Conservation (phyloP, 2,113 vertebrate genomes). For the Isichthys henryi region DNA sequence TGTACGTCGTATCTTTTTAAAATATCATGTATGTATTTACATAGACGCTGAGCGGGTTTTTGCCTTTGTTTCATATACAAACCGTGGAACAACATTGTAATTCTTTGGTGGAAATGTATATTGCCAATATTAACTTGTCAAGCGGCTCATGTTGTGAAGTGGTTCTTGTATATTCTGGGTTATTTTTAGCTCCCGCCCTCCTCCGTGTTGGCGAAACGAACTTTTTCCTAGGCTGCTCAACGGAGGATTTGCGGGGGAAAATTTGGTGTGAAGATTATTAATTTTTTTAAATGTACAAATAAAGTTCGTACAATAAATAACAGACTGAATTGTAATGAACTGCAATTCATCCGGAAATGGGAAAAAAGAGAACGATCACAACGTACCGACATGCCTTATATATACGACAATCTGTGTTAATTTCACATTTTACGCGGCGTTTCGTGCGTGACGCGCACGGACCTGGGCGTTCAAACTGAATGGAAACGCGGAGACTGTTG, state of each 20-base stretch:
- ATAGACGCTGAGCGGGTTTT: conserved; percentile 52
- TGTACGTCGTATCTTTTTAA: conserved; percentile 13
- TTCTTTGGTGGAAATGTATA: conserved; percentile 84
- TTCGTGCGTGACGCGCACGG: not conserved
- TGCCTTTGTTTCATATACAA: conserved; percentile 58
- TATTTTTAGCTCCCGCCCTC: conserved; percentile 38
- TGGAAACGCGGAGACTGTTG: not conserved
- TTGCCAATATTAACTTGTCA: conserved; percentile 86
- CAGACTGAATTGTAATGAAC: conserved; percentile 4
- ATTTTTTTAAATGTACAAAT: conserved; percentile 93
- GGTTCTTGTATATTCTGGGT: conserved; percentile 74
- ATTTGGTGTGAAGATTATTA: conserved; percentile 64
- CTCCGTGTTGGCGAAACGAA: conserved; percentile 38
- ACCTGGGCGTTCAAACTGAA: not conserved
- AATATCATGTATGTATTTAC: conserved; percentile 52
- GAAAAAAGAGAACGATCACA: not conserved
- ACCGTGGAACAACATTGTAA: conserved; percentile 66
- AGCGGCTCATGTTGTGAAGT: conserved; percentile 73
- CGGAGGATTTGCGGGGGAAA: conserved; percentile 35
- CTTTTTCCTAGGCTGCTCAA: conserved; percentile 44
- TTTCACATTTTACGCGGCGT: not conserved
- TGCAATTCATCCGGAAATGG: not conserved
- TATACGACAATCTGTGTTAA: not conserved
- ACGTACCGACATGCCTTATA: not conserved
- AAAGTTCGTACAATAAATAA: conserved; percentile 84